These are phyloP conservation scores for Caprella mutica DNA, from an alignment of 2,888 invertebrate genomes.

Conservation along the genomic window DNA sequence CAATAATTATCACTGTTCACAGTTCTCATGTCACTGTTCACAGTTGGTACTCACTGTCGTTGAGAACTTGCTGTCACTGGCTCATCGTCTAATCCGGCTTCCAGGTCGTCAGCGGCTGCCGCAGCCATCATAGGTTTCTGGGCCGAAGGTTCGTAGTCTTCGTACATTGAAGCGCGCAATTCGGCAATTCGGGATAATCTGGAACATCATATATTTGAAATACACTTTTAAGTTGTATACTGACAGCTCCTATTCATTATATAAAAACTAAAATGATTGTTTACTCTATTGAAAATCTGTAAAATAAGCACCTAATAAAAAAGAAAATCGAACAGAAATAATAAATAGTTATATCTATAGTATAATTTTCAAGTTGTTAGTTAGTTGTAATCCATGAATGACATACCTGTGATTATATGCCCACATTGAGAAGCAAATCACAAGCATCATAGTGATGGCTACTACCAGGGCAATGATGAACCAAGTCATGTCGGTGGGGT, in stretches of 20 bases:
- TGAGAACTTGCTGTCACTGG: constrained; percentile 27
- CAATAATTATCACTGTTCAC: neutral
- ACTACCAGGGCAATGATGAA: constrained; percentile 33
- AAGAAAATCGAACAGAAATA: no score
- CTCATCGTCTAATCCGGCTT: constrained; percentile 22
- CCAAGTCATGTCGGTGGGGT: constrained; percentile 28
- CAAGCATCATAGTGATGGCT: constrained; percentile 29
- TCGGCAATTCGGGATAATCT: constrained; percentile 29
- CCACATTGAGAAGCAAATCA: constrained; percentile 33
- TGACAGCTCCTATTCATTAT: no score
- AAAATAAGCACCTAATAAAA: no score
- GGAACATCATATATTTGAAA: neutral
- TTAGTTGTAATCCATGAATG: neutral
- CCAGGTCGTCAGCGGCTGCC: constrained; percentile 17
- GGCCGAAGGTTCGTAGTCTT: constrained; percentile 21
- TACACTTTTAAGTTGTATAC: neutral
- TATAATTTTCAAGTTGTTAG: neutral
- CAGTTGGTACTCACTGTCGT: constrained; percentile 25
- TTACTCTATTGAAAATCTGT: no score
- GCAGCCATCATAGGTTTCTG: constrained; percentile 7
- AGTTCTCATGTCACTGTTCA: constrained; percentile 16
- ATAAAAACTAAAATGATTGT: no score
- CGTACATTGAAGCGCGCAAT: constrained; percentile 29
- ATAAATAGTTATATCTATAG: neutral
- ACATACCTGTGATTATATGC: constrained; percentile 30